Base-by-base conservation (phyloP, 2,797 vertebrate genomes). In the Apogon talboti region DNA sequence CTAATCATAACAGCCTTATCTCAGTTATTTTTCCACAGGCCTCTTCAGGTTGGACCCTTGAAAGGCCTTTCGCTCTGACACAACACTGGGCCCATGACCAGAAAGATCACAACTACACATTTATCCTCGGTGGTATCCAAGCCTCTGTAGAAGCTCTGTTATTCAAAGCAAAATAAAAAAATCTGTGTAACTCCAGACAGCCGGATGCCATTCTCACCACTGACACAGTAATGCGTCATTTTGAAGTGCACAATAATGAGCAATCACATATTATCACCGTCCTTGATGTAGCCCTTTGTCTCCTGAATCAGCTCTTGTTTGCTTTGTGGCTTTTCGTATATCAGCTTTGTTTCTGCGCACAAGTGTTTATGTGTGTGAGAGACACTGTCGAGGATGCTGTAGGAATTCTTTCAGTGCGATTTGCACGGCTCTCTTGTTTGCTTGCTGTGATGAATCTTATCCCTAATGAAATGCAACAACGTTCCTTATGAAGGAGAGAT, bases 381-480 rank as follows among this genome's bases (percentile, higher is more conserved):
- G 66, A 75, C 62, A 54, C 48, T 53, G 66, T 69, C 40, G 58
- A 60, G 60, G 65, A 64, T 53, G 37, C 62, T 57, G 78, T 65
- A 76, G 76, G 72, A 79, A 89, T 83, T 81, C 64, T 66, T 79
- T 75, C 81, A 74, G 81, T 88, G 81, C 28, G 76, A 92, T 93
- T 92, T 92, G 82, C 87, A 86, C 56, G 66, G 79, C 82, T 87
- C 83, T 83, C 74, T 89, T 91, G 77, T 88, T 90, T 87, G 83
- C 84, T 79, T 67, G 76, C 86, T 72, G 79, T 90, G 89, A 91
- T 92, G 82, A 92, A 92, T 92, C 84, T 90, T 75, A 83, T 89
- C 85, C 82, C 86, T 93, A 91, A 93, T 93, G 91, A 92, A 91
- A 93, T 85, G 85, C 72, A 90, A 87, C 88, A 90, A 91, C 64